These are phyloP conservation scores for Cheilinus undulatus DNA, from an alignment of 2,113 vertebrate genomes.

Conservation along the genomic window DNA sequence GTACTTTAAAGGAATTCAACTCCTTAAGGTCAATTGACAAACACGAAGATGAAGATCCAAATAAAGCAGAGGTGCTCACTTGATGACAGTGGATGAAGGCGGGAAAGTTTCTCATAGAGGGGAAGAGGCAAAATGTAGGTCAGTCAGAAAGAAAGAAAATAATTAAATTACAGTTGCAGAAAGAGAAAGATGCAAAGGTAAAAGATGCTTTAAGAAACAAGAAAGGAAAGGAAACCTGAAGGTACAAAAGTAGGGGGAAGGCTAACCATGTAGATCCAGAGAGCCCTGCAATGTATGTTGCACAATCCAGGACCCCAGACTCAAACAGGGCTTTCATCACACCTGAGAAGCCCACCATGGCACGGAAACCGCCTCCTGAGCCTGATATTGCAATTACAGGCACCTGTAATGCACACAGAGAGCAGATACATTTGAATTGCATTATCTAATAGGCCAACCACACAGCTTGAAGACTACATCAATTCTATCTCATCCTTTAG, in stretches of 20 bases:
- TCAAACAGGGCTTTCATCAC: conserved; percentile 97
- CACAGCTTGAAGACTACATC: not conserved
- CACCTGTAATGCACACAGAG: conserved; percentile 83
- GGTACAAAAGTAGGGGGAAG: not conserved
- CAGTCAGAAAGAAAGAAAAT: not conserved
- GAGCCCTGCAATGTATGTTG: conserved; percentile 93
- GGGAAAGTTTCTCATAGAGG: conserved; percentile 27
- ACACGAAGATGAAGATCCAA: conserved; percentile 17
- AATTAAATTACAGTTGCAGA: not conserved
- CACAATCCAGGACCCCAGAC: conserved; percentile 94
- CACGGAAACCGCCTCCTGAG: conserved; percentile 96
- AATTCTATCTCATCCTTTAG: conserved; percentile 17
- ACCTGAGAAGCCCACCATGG: conserved; percentile 95
- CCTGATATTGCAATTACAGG: conserved; percentile 94
- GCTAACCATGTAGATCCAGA: conserved; percentile 97
- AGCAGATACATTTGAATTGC: not conserved
- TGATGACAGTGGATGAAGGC: conserved; percentile 36
- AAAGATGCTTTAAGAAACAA: not conserved
- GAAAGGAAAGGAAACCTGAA: not conserved
- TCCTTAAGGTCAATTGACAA: conserved; percentile 6
- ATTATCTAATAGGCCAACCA: conserved; percentile 7
- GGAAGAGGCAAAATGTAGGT: conserved; percentile 1
- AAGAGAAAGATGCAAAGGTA: not conserved
- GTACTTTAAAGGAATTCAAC: conserved; percentile 26
- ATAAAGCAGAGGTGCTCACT: conserved; percentile 30